phyloP scores from a whole-genome alignment of 2,888 invertebrate species.

The Papilio protenor region DNA sequence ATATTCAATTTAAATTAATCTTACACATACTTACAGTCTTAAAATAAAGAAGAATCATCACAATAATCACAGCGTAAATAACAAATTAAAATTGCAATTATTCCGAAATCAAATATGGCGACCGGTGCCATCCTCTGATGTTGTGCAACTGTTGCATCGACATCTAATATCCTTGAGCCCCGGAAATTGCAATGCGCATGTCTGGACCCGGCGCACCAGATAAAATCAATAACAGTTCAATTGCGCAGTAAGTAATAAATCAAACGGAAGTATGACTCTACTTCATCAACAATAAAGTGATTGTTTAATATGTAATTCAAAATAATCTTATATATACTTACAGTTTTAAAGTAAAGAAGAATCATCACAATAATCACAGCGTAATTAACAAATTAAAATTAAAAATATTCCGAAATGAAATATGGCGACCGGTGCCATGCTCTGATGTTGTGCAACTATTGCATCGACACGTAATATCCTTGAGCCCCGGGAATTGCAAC shows the following conservation, averaged over 20 bases:
- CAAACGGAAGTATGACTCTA: neutral
- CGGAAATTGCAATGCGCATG: conserved; percentile 45
- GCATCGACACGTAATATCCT: neutral
- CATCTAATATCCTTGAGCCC: conserved; percentile 12
- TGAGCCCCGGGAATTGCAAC: conserved; percentile 39
- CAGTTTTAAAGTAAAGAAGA: no score
- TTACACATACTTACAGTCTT: neutral
- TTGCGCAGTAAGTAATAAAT: neutral
- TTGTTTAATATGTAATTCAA: no score
- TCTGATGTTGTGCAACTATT: neutral
- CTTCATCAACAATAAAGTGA: no score
- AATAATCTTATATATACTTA: no score
- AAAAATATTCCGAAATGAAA: neutral
- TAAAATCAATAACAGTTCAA: conserved; percentile 1
- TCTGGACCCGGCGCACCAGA: conserved; percentile 36
- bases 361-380: no score
- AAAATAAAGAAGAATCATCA: neutral
- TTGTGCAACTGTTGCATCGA: neutral
- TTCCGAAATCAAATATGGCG: neutral
- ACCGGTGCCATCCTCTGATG: neutral
- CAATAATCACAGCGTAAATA: neutral
- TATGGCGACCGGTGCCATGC: neutral
- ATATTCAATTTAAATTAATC: neutral
- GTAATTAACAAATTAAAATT: no score
- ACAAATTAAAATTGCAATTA: neutral